These are phyloP conservation scores for Pagrus major DNA, from an alignment of 2,113 vertebrate species.

Conservation along the genomic window DNA sequence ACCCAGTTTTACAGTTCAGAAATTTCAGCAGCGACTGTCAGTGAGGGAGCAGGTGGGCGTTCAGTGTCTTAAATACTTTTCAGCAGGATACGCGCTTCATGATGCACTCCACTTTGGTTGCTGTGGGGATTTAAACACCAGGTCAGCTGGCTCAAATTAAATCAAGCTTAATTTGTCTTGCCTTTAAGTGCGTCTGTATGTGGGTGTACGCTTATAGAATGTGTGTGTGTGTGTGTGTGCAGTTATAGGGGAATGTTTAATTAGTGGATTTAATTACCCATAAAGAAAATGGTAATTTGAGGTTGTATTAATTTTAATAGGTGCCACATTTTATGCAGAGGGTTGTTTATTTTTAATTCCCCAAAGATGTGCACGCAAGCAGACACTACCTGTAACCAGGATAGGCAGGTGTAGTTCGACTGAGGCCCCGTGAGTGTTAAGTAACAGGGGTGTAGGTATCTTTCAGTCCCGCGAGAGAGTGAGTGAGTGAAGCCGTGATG, in stretches of 20 bases:
- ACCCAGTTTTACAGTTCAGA: conserved; percentile 23
- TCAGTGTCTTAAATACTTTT: conserved; percentile 40
- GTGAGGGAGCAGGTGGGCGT: conserved; percentile 8
- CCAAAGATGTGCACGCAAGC: conserved; percentile 1
- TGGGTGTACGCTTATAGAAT: conserved; percentile 13
- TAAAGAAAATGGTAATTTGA: conserved; percentile 50
- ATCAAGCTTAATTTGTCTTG: conserved; percentile 57
- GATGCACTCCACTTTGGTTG: conserved; percentile 38
- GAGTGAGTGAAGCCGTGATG: conserved; percentile 5
- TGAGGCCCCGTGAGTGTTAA: conserved; percentile 61
- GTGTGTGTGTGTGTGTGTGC: background rate
- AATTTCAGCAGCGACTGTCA: conserved; percentile 9
- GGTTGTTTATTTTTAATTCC: conserved; percentile 18
- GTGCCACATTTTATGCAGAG: conserved; percentile 2
- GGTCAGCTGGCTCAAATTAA: conserved; percentile 61
- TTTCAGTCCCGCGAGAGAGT: conserved; percentile 43
- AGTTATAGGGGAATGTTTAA: conserved; percentile 27
- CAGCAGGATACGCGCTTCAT: conserved; percentile 1
- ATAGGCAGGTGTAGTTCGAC: conserved; percentile 58
- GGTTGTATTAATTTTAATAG: conserved; percentile 52
- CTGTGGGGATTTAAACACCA: conserved; percentile 57
- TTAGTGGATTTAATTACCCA: conserved; percentile 62
- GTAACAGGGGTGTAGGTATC: conserved; percentile 59
- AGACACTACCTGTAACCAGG: conserved; percentile 53
- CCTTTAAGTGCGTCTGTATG: conserved; percentile 39